Conservation (phyloP, 2,888 invertebrate species). For the Morinoia aosen region DNA sequence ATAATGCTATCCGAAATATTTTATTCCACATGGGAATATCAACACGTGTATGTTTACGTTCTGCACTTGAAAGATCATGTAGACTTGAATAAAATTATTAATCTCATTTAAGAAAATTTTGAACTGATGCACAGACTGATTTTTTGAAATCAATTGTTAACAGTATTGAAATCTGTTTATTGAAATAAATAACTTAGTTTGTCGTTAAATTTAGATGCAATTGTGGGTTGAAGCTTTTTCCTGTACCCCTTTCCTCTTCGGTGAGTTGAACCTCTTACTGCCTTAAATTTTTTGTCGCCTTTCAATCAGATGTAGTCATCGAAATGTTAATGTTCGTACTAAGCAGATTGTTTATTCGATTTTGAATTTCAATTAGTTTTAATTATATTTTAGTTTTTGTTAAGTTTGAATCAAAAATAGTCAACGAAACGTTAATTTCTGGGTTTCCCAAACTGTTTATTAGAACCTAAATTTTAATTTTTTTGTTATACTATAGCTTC, state of each 20-base stretch:
- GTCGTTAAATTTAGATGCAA: background rate
- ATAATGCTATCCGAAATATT: background rate
- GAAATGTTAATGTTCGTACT: background rate
- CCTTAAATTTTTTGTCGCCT: background rate
- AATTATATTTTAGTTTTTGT: no score
- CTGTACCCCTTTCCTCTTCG: background rate
- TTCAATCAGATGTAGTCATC: background rate
- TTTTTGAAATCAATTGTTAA: background rate
- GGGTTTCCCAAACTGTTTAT: no score
- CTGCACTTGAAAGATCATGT: background rate
- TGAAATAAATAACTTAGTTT: background rate
- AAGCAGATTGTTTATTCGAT: background rate
- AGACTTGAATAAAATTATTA: background rate
- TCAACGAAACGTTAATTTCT: no score
- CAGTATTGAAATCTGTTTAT: no score
- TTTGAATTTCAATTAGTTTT: background rate
- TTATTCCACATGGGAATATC: background rate
- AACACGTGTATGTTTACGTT: background rate
- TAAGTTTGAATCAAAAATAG: no score
- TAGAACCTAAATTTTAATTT: no score
- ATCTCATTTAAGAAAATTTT: background rate
- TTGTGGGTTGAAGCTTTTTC: background rate
- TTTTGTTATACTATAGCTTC: no score
- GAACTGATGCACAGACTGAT: background rate
- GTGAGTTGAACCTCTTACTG: background rate